Conservation (phyloP, 2,888 invertebrate species). For the Cheilosia urbana region DNA sequence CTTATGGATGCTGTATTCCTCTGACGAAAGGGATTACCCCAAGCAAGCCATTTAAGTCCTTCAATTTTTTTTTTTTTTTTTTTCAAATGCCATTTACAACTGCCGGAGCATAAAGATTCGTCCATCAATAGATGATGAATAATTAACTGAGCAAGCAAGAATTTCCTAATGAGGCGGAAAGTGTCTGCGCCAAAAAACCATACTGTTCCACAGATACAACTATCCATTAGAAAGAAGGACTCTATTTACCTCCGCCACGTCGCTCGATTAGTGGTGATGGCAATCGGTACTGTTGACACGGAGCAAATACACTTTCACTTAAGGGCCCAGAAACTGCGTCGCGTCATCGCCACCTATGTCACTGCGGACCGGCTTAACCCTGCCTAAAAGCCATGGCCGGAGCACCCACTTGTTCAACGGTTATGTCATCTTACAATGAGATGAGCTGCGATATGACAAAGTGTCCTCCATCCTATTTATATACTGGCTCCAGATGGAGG, state of each 20-base stretch:
- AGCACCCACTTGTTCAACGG: not conserved
- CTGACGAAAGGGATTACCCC: not conserved
- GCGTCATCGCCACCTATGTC: not conserved
- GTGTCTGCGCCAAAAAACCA: slow-evolving; percentile 28
- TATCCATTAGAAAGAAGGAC: slow-evolving; percentile 14
- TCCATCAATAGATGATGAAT: slow-evolving; percentile 61
- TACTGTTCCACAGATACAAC: not conserved
- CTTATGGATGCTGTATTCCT: not conserved
- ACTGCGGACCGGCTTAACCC: slow-evolving; percentile 23
- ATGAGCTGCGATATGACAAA: slow-evolving; percentile 31
- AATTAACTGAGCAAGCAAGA: slow-evolving; percentile 56
- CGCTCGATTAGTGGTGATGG: slow-evolving; percentile 47
- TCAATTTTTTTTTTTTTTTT: not conserved
- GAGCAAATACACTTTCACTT: slow-evolving; percentile 26
- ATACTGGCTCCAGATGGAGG: slow-evolving; percentile 15
- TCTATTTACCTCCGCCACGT: slow-evolving; percentile 42
- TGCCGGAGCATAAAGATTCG: slow-evolving; percentile 47
- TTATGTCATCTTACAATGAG: not conserved
- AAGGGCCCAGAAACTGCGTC: slow-evolving; percentile 9
- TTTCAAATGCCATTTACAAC: slow-evolving; percentile 29
- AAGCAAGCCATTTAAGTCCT: not conserved
- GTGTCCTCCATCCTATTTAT: slow-evolving; percentile 29
- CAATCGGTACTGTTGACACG: slow-evolving; percentile 35
- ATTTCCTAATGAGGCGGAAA: slow-evolving; percentile 49
- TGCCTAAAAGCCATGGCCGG: slow-evolving; percentile 1